Percentiles rank a stretch among this genome's conserved stretches.
These are phyloP conservation scores for Triops longicaudatus DNA, from an alignment of 1,140 invertebrate genomes.

Conservation along the genomic window DNA sequence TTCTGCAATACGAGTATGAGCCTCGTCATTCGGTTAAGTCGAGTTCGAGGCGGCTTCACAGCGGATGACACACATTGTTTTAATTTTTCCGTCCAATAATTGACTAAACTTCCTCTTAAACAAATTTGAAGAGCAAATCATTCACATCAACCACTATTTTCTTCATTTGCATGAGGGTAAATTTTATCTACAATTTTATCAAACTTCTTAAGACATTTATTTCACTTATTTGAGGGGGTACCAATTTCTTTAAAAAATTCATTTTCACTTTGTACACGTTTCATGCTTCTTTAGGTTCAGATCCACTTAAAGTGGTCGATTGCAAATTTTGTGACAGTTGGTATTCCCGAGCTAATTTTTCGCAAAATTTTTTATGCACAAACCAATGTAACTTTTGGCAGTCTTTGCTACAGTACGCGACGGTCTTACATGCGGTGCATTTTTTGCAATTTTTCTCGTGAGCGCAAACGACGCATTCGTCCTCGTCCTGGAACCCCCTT, in stretches of 20 bases:
- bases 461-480: slow-evolving; percentile 76
- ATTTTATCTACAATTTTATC: too few relatives aligned
- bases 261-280: not conserved
- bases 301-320: not conserved
- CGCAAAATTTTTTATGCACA: slow-evolving; percentile 78
- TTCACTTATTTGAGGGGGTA: too few relatives aligned
- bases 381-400: slow-evolving; percentile 96
- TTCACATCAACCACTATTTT: too few relatives aligned
- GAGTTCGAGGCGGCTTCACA: too few relatives aligned
- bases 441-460: slow-evolving; percentile 81
- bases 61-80: too few relatives aligned
- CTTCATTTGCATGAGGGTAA: too few relatives aligned
- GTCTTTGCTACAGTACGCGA: slow-evolving; percentile 84
- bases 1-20: too few relatives aligned
- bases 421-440: slow-evolving; percentile 89
- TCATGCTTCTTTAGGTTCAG: not conserved
- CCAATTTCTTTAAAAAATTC: not conserved
- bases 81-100: too few relatives aligned
- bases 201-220: too few relatives aligned
- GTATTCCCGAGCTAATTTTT: slow-evolving; percentile 30
- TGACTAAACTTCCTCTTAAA: too few relatives aligned
- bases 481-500: slow-evolving; percentile 56
- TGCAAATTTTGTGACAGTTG: slow-evolving; percentile 27
- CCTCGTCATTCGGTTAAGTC: too few relatives aligned
- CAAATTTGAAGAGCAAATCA: too few relatives aligned